Conservation (phyloP, 2,797 vertebrate species). For the Craterocephalus amniculus region DNA sequence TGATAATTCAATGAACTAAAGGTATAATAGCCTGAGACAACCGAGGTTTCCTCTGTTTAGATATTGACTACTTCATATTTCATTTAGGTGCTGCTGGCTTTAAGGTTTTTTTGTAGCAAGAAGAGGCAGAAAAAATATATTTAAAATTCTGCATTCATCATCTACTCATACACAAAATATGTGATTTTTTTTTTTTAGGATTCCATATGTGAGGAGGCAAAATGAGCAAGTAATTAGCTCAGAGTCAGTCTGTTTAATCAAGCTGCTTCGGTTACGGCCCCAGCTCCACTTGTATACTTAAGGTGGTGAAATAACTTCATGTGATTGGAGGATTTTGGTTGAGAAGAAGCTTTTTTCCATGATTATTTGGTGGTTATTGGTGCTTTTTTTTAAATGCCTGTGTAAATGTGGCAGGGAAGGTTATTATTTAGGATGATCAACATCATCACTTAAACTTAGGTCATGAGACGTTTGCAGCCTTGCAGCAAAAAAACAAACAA, state of each 20-base stretch:
- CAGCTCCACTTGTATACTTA: not conserved
- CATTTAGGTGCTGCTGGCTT: not conserved
- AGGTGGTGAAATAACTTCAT: conserved; percentile 2
- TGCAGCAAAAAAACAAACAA: conserved; percentile 18
- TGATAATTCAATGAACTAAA: not conserved
- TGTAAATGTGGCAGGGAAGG: not conserved
- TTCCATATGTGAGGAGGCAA: conserved; percentile 2
- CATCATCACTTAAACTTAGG: conserved; percentile 23
- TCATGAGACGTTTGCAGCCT: conserved; percentile 36
- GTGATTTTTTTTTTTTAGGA: conserved; percentile 8
- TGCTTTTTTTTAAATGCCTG: not conserved
- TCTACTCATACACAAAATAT: conserved; percentile 1
- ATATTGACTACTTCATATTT: not conserved
- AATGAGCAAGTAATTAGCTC: not conserved
- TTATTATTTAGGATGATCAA: conserved; percentile 21
- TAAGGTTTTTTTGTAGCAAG: not conserved
- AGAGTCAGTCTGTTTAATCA: conserved; percentile 10
- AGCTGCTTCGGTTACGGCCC: not conserved
- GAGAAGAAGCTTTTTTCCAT: not conserved
- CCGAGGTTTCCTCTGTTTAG: not conserved
- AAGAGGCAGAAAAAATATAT: not conserved
- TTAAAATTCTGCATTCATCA: not conserved
- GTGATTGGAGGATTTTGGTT: conserved; percentile 7
- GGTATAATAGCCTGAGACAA: not conserved
- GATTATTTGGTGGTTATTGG: not conserved